Evolutionary conservation across 2,797 vertebrate genomes (phyloP), one percentile per base, ranked within the genome.

Genomic region (Falco berigora): DNA sequence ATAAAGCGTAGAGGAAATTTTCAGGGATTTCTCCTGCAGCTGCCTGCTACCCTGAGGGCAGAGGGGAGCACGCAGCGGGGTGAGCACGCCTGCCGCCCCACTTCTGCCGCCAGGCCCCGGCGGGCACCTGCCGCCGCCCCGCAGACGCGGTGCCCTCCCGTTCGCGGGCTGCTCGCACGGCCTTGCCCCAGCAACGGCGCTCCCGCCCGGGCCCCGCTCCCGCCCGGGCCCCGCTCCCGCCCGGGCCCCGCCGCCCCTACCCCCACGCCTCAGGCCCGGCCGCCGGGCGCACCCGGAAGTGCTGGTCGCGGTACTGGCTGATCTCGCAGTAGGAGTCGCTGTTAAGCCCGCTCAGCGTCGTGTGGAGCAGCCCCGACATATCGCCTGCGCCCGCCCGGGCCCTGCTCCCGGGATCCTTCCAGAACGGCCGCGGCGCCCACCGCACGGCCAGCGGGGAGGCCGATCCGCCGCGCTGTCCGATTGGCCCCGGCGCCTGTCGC

Each of bases 321-420:
- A 97, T 87, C 66, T 97, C 95, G 85, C 96, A 97, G 86, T 96
- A 96, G 40, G 96, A 97, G 91, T 97, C 97, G 56, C 96, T 97
- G 66, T 82, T 94, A 73, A 97, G 95, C 15, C 95, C 90, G 44
- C 93, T 94, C 34, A 97, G 85, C 16, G 96, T 93, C 38, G 92
- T 92, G 78, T 91, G 86, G 5, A 97, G 73, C 23, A 95, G 7
- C 59, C 96, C 96, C 85, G 97, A 96, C 94, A 96, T 95, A 3
- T 46, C 74, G 17, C 53, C 30, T 18, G 7, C 9, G 27, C 24
- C 40, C 42, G 3, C 13, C 44, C 32, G 12, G 68, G 55, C 36
- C 62, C 24, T 2, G 28, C 3, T 18, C 44, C 49, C 47, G 6
- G 16, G 42, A 84, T 36, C 52, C 59, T 59, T 34, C 76, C 61